Evolutionary conservation across 2,113 vertebrate genomes (phyloP).

Genomic region (Chiloscyllium plagiosum): DNA sequence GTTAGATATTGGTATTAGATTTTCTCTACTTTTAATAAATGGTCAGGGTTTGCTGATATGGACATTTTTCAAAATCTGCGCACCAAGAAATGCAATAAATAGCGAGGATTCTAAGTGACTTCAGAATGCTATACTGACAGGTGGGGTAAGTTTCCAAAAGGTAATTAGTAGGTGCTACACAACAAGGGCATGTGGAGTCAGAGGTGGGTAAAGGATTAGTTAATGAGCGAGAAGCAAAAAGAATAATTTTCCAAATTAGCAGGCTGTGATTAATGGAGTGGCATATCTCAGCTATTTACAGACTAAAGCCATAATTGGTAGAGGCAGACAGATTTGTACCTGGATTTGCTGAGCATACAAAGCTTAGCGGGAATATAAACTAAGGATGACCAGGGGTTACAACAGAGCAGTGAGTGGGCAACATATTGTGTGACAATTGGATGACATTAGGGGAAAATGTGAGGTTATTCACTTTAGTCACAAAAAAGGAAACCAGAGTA

Average conservation of each 20-base stretch:
- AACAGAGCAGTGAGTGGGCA: neutral
- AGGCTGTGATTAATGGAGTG: no score
- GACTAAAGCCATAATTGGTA: neutral
- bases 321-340: neutral
- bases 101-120: neutral
- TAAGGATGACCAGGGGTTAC: neutral
- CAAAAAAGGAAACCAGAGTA: neutral
- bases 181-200: neutral
- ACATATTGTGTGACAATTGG: neutral
- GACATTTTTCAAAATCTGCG: neutral
- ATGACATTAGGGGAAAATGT: neutral
- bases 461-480: neutral
- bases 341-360: neutral
- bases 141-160: neutral
- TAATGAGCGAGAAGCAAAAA: neutral
- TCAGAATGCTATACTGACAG: neutral
- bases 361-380: neutral
- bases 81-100: neutral
- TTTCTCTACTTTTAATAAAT: neutral
- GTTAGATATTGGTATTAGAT: neutral
- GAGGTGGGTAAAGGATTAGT: neutral
- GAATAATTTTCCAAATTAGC: neutral
- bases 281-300: neutral
- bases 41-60: neutral
- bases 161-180: neutral